Evolutionary conservation across 2,797 vertebrate genomes (phyloP).

Genomic region (Pseudochirops corinnae): DNA sequence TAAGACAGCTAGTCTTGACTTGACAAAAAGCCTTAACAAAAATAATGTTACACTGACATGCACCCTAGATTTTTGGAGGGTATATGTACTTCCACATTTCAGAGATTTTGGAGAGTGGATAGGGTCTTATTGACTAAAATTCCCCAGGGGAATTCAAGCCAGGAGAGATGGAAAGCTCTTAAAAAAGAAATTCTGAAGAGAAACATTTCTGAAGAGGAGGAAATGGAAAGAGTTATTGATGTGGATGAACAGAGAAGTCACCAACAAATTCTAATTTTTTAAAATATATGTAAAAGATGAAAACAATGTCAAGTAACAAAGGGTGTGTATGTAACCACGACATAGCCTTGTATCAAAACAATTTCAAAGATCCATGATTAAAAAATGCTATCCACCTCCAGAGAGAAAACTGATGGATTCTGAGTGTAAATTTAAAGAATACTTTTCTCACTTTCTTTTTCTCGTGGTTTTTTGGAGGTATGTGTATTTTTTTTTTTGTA

Average conservation of each 20-base stretch:
- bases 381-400: too few relatives aligned
- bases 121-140: neutral
- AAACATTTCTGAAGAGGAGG: neutral
- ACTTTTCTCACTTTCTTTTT: neutral
- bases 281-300: neutral
- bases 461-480: neutral
- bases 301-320: neutral
- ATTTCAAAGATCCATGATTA: neutral
- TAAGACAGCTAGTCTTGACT: neutral
- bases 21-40: neutral
- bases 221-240: neutral
- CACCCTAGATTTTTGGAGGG: neutral
- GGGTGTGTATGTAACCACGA: neutral
- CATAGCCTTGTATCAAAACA: neutral
- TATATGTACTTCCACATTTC: neutral
- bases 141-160: neutral
- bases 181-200: neutral
- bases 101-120: neutral
- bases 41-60: neutral
- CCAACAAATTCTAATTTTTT: neutral
- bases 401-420: too few relatives aligned
- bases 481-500: neutral
- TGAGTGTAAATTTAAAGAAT: too few relatives aligned
- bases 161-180: neutral
- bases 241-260: neutral